Base-by-base conservation (phyloP, 2,797 vertebrate species). In the Ceryle rudis region DNA sequence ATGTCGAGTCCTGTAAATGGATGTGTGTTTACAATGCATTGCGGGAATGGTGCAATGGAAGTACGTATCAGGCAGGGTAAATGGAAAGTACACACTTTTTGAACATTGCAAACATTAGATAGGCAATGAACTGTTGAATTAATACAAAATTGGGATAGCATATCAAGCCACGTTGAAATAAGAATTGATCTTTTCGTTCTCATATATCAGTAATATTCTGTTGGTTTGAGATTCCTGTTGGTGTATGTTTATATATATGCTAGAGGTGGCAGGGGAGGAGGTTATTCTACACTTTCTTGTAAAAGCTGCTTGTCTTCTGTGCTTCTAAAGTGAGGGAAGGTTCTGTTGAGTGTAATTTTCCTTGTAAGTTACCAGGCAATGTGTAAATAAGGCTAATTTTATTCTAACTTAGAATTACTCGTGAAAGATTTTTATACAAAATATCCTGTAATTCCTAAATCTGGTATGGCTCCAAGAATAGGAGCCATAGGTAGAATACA, bases 201-300 rank as follows among this genome's bases (percentile, higher is more conserved):
- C 54, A 52, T 86, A 1, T 18, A n/a, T 74, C 65, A 62, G 29
- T 47, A 74, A 8, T 55, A 21, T 33, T 62, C n/a, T 26, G 54
- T 62, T 35, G n/a, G 37, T 81, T 62, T 33, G 41, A 37, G 28
- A 37, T 64, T 92, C 14, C 28, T 67, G 8, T 33, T 74, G 31
- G 8, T 11, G 29, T 49, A 14, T 71, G 7, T 54, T 6, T 51
- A 42, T 69, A 26, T 47, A 21, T 23, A 15, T 18, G 20, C 41
- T 55, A 28, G 80, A 61, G 39, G 57, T 35, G 41, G 37, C 61
- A 55, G n/a, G 13, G n/a, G 28, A 64, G 25, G 46, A 67, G 44
- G 21, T n/a, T 82, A 33, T 11, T 81, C 28, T 17, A 0, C 0
- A 0, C 11, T 67, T 70, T 28, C 31, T 49, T n/a, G 26, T 39